Evolutionary conservation across 2,113 vertebrate genomes (phyloP).

Genomic region (Pandion haliaetus): DNA sequence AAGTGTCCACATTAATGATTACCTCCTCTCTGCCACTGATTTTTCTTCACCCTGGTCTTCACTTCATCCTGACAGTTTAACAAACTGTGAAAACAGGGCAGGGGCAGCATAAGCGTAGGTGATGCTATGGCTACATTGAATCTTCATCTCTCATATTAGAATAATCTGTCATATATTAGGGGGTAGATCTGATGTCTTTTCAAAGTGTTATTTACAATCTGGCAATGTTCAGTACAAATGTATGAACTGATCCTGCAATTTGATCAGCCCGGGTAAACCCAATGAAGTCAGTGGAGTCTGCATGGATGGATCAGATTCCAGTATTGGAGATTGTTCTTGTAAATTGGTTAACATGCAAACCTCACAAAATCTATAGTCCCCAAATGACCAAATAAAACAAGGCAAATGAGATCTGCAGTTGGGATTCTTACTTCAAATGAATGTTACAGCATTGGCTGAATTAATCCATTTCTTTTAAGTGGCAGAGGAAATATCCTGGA

Average conservation of each 20-base stretch:
- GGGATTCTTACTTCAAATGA: background rate
- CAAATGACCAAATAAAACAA: background rate
- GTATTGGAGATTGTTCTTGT: background rate
- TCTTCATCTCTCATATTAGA: background rate
- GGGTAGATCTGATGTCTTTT: background rate
- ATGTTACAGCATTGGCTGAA: background rate
- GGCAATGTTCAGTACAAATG: background rate
- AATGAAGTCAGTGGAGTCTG: background rate
- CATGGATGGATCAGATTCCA: background rate
- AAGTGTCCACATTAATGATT: background rate
- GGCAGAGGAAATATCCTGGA: background rate
- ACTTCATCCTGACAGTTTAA: background rate
- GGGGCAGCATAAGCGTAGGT: background rate
- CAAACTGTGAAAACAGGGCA: background rate
- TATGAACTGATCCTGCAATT: slow-evolving; percentile 28
- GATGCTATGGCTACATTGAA: background rate
- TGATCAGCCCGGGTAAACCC: background rate
- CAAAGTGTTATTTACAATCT: slow-evolving; percentile 1
- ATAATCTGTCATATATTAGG: background rate
- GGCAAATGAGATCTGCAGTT: background rate
- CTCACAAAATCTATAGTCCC: background rate
- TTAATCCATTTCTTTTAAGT: background rate
- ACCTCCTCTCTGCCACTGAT: background rate
- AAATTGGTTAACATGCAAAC: background rate
- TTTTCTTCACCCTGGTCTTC: background rate